Conservation (phyloP, 2,113 vertebrate genomes). For the Sceloporus undulatus region DNA sequence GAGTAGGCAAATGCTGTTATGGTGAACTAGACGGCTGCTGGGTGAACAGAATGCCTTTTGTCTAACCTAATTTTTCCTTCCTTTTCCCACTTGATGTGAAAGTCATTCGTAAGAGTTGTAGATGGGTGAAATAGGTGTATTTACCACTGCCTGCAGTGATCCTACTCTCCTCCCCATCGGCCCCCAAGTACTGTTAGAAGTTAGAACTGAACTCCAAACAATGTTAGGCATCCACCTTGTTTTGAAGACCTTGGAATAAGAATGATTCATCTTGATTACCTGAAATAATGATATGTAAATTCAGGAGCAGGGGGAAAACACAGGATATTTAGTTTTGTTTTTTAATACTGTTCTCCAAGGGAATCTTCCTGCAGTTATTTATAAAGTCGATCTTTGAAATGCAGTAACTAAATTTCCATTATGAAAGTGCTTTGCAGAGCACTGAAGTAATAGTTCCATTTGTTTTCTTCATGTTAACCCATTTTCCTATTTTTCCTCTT, state of each 20-base stretch:
- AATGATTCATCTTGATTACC: background rate
- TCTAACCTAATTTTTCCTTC: too few relatives aligned
- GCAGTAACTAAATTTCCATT: constrained; percentile 39
- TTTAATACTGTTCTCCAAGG: background rate
- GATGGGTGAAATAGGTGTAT: background rate
- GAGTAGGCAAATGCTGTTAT: too few relatives aligned
- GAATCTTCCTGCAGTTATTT: constrained; percentile 8
- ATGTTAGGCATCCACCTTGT: background rate
- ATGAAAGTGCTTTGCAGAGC: constrained; percentile 27
- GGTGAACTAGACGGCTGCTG: too few relatives aligned
- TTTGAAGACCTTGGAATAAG: background rate
- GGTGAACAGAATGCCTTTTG: too few relatives aligned
- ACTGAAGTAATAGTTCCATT: constrained; percentile 43
- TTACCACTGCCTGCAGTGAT: background rate
- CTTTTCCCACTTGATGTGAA: background rate
- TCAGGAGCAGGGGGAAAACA: background rate
- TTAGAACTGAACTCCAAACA: background rate
- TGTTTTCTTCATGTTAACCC: constrained; percentile 37
- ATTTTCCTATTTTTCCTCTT: constrained; percentile 39
- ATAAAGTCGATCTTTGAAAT: constrained; percentile 8
- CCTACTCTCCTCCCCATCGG: background rate
- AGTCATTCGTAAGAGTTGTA: background rate
- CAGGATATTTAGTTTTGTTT: background rate
- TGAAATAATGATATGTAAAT: background rate
- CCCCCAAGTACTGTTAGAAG: background rate